A percentile compares a stretch with the other conserved stretches of the same genome.
Evolutionary conservation across 2,797 vertebrate genomes (phyloP).

Genomic region (Myiotriccus ornatus): DNA sequence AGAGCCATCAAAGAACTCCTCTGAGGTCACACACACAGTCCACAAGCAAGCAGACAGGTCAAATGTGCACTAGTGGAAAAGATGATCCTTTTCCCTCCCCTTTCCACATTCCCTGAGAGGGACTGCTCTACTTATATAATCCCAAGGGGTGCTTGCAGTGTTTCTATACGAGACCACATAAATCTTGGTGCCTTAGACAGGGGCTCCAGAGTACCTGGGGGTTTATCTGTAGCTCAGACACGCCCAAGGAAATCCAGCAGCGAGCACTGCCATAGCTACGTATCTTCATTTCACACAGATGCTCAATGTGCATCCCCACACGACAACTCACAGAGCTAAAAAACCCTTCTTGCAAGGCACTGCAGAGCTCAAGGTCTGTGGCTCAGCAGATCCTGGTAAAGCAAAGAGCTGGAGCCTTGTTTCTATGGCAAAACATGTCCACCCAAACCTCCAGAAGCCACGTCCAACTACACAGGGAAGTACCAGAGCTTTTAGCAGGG

Average conservation of each 20-base stretch:
- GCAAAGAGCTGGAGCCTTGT: background rate
- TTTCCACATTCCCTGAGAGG: background rate
- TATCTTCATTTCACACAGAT: background rate
- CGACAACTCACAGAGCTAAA: background rate
- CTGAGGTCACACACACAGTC: background rate
- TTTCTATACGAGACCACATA: background rate
- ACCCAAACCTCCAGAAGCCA: background rate
- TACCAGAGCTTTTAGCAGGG: constrained; percentile 1
- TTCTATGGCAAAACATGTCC: background rate
- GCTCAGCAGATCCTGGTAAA: background rate
- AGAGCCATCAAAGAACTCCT: background rate
- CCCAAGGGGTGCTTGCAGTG: background rate
- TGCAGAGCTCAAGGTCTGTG: background rate
- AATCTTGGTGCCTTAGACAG: background rate
- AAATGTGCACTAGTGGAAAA: background rate
- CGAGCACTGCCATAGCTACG: background rate
- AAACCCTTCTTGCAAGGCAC: background rate
- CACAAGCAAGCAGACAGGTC: background rate
- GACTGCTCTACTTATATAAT: background rate
- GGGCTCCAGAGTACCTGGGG: background rate
- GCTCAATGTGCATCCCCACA: background rate
- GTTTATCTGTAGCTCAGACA: background rate
- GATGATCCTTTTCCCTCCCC: background rate
- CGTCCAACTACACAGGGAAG: background rate
- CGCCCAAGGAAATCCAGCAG: background rate